Percentiles rank a stretch among this genome's conserved stretches.
Conservation (phyloP, 1,140 invertebrate genomes). For the Chymomyza costata region DNA sequence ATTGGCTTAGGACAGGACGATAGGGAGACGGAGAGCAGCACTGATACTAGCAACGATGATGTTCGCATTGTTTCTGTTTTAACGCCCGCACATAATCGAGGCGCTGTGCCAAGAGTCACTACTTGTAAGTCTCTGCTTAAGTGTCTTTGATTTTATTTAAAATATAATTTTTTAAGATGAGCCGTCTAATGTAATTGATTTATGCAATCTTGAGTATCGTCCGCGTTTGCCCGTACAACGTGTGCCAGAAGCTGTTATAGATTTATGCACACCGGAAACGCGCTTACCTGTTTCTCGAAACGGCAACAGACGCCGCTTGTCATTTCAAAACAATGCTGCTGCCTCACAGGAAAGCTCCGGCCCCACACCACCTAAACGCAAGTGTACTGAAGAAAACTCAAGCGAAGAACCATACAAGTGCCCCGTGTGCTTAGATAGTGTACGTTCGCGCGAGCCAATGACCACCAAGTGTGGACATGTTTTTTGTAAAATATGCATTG, state of each 20-base stretch:
- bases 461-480: conserved; percentile 52
- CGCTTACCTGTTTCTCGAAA: too few relatives aligned
- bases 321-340: neutral
- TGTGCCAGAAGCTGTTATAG: conserved; percentile 21
- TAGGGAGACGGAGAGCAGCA: too few relatives aligned
- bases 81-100: neutral
- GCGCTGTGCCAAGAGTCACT: too few relatives aligned
- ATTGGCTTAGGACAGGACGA: neutral
- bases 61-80: neutral
- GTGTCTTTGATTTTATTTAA: neutral
- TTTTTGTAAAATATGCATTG: conserved; percentile 42
- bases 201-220: conserved; percentile 11
- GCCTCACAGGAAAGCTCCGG: neutral
- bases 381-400: neutral
- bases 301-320: neutral
- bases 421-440: conserved; percentile 45
- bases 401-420: conserved; percentile 36
- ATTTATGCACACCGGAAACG: conserved; percentile 14
- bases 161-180: neutral
- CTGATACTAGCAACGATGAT: neutral
- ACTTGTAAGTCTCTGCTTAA: too few relatives aligned
- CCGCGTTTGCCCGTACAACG: neutral
- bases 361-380: conserved; percentile 20
- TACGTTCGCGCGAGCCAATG: conserved; percentile 18
- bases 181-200: conserved; percentile 39